A percentile compares a stretch with the other conserved stretches of the same genome.
phyloP scores from a whole-genome alignment of 2,113 vertebrate genomes.

The Beaufortia kweichowensis region DNA sequence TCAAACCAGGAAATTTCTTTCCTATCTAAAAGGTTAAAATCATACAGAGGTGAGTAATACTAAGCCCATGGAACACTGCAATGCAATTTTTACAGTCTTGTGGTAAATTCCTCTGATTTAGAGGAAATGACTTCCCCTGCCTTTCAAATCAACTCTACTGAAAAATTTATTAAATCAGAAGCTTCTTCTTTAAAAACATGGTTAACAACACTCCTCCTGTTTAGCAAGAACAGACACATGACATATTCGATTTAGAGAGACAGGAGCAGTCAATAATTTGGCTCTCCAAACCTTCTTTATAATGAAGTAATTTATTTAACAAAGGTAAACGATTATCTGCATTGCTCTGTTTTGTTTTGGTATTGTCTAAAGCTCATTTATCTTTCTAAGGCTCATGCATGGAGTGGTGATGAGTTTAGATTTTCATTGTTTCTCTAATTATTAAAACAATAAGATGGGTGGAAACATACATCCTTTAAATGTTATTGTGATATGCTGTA shows the following conservation, averaged over 20 bases:
- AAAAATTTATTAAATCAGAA: neutral
- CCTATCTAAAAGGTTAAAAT: neutral
- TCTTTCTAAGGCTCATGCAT: too few species aligned
- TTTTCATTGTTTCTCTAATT: too few species aligned
- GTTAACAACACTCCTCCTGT: neutral
- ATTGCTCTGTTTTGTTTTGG: neutral
- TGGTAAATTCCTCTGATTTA: conserved; percentile 24
- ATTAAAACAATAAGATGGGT: too few species aligned
- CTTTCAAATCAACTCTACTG: neutral
- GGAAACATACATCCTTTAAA: too few species aligned
- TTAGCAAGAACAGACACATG: neutral
- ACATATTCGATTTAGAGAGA: neutral
- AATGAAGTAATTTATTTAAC: neutral
- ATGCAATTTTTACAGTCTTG: neutral
- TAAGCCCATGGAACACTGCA: neutral
- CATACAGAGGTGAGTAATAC: too few species aligned
- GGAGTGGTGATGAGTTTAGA: too few species aligned
- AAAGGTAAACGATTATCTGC: neutral
- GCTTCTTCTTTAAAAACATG: neutral
- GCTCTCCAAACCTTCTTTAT: neutral
- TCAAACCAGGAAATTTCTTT: neutral
- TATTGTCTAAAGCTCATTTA: too few species aligned
- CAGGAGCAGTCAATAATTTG: neutral
- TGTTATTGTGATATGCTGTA: too few species aligned
- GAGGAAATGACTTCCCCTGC: conserved; percentile 5